Evolutionary conservation across 2,888 invertebrate genomes (phyloP), one percentile per base, ranked within the genome.

Genomic region (Hesperia comma): DNA sequence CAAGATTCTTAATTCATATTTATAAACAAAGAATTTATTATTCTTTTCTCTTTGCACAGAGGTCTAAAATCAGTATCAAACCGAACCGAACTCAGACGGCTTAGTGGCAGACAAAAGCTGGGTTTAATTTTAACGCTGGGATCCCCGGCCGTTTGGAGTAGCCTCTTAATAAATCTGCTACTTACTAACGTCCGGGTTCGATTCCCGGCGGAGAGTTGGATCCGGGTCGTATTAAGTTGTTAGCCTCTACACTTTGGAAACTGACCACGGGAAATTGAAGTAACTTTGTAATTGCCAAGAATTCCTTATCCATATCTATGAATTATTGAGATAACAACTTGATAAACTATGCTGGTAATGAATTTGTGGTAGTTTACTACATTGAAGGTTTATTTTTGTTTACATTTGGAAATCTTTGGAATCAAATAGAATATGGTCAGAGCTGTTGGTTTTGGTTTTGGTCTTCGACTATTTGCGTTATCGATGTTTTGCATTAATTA

Each of bases 91-190:
- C 82, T 81, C 77, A 77, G 80, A 80, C 79, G 80, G 85, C 84
- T 90, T 88, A 87, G 84, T 83, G 79, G 70, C 72, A 79, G 86
- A 87, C 86, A 84, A 85, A 86, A 81, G 77, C 86, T 78, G 85
- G 89, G 88, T 88, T 91, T 88, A 90, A 90, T 88, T 89, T 88
- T 84, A 87, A 86, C 78, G 85, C 79, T 85, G 79, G 76, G 75
- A 77, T 82, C 76, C 72, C 72, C 75, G 79, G 82, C 79, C 78
- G 82, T 83, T 82, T 81, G 82, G 83, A 83, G 81, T 84, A 85
- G 83, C 85, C 90, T 87, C 86, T 88, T 85, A 90, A 92, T 91
- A 92, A 91, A 91, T 90, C 88, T 87, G 84, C 83, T 85, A 83
- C 86, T 88, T 88, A 85, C 80, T 75, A 70, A 75, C 81, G 84